Base-by-base conservation (phyloP, 2,113 vertebrate species). In the Limanda limanda region DNA sequence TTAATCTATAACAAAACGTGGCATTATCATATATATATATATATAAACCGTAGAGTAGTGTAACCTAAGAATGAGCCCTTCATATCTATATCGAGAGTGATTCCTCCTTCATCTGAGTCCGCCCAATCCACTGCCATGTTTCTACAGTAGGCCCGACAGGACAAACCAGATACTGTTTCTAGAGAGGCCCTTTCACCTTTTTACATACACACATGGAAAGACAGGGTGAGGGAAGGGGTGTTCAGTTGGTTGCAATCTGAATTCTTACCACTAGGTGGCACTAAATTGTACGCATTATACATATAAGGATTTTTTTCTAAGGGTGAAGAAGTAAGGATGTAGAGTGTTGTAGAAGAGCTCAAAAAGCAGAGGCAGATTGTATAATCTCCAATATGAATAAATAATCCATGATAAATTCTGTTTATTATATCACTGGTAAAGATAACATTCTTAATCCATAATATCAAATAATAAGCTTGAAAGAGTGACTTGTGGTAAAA, bases 341-440 rank as follows among this genome's bases (percentile, higher is more conserved):
- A 48, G 4, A 12, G 24, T 65, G 25, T 47, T 51, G 51, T 7
- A 57, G 42, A 2, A 18, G 51, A 42, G 51, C 1, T 12, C 40
- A 21, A 58, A 23, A 57, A 42, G 31, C 25, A 17, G 9, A 12
- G 7, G 4, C 21, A 64, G n/a, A 20, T 20, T 42, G 2, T 18
- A 42, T 12, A 5, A 62, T 47, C 40, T 12, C 1, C 2, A 15
- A 25, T 23, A 27, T 18, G 57, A 12, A 67, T 66, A 10, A 14
- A 37, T 58, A 73, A 71, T 72, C 25, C 11, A 15, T 45, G 3
- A 61, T 47, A 20, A 24, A n/a, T 61, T 74, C 56, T 14, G 67
- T 13, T 56, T 25, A 65, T 42, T 68, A n/a, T 14, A 31, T 48
- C 17, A 54, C 25, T 47, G 37, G 11, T 12, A 42, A 60, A 54